Evolutionary conservation across 2,888 invertebrate genomes (phyloP), one percentile per base, ranked within the genome.

Genomic region (Frankliniella intonsa): DNA sequence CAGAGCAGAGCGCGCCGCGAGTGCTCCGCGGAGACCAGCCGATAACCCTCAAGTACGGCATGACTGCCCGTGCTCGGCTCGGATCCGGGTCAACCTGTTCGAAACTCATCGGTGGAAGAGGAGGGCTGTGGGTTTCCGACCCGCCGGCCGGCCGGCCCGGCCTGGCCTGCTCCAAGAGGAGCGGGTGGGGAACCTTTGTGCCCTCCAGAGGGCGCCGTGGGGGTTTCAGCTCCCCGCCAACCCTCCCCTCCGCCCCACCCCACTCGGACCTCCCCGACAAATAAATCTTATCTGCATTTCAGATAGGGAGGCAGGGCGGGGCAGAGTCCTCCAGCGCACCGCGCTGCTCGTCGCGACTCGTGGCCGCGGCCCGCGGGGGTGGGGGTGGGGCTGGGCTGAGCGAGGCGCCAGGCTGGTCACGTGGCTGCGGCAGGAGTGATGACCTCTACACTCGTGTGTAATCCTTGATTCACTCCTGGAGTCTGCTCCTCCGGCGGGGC

Each of bases 231-330:
- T 11, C 22, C 69, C 69, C 22, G 69, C 14, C 62, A 62, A n/a
- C 62, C 55, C 19, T 19, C 55, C 12, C 7, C 12, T 12, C 55
- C 62, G 11, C 62, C 62, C 19, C 62, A 22, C 9, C 69, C 69
- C 69, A 9, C 69, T 22, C 22, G 11, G 69, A n/a, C 22, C 9
- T n/a, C 19, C 12, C 69, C 69, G 69, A 22, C n/a, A n/a, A 22
- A 22, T 69, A 69, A 69, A 69, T 69, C 22, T 22, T 69, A 69
- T 69, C 69, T 69, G 69, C n/a, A 69, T 69, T 69, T 22, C 69
- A 69, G 69, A 69, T 69, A 69, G 69, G 22, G 22, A 62, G 17
- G 69, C 22, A 11, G 22, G 2, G 55, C 12, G 8, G 14, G 14
- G 55, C 55, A 3, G 55, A 17, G n/a, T 65, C n/a, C 17, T 1